Evolutionary conservation across 2,888 invertebrate genomes (phyloP), one percentile per base, ranked within the genome.

Genomic region (Ptycholaimellus sp.): DNA sequence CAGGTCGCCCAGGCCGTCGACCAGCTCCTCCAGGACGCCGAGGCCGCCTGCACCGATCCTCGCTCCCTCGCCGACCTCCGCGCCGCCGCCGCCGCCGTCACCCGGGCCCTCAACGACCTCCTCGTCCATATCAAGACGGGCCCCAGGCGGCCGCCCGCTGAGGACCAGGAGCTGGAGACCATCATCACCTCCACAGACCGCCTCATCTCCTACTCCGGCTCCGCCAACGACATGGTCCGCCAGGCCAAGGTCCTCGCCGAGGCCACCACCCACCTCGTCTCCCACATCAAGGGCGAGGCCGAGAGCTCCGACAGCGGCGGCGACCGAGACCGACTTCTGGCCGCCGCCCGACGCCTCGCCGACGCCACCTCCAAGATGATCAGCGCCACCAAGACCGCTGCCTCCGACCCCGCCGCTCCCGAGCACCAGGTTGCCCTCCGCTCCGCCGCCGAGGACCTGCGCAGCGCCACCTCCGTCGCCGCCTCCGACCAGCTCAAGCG

Each of bases 311-410:
- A 70, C 70, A 28, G 74, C 80, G 51, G 72, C 76, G 83, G 83
- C 37, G 68, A 76, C n/a, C 85, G 87, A 52, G 72, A 79, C 44
- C 71, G 79, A 39, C 63, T 96, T 36, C 61, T 96, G 32, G 82
- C 82, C 0, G 96, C 96, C 0, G 96, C 96, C 14, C 87, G 87
- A 58, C 70, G 78, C 28, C 58, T 70, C 13, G 93, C 93, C 0
- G 90, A 93, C 60, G 93, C 93, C 1, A 96, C 96, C 0, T 80
- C 87, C 0, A 71, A 77, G 47, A 77, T 96, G 75, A 90, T 93
- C 19, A 90, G 93, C 7, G 52, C 55, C 9, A 52, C 57, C 14
- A 51, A 64, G 59, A 7, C 9, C 9, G 16, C 31, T n/a, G 7
- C n/a, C 16, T 9, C n/a, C n/a, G n/a, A n/a, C n/a, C n/a, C n/a